Percentiles rank a stretch among this genome's conserved stretches.
Evolutionary conservation across 1,140 invertebrate species (phyloP).

Genomic region (Odontomachus brunneus): DNA sequence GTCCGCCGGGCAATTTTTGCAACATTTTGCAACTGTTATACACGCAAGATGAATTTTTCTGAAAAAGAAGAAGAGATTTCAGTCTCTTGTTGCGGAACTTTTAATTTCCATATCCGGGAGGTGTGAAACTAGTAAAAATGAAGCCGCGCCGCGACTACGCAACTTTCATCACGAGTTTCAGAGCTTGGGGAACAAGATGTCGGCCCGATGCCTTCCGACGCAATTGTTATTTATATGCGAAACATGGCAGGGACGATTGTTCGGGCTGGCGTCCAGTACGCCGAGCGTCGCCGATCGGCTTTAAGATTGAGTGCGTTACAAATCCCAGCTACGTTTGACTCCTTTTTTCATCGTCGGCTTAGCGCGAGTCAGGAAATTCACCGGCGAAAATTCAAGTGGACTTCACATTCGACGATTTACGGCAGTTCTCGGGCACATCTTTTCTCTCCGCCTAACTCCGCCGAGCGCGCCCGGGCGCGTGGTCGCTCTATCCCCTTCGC

Average conservation of each 20-base stretch:
- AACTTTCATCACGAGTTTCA: not conserved
- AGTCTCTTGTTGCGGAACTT: not conserved
- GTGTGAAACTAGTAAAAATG: not conserved
- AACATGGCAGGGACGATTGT: too few species aligned
- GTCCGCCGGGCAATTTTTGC: too few species aligned
- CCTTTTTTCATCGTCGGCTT: constrained; percentile 56
- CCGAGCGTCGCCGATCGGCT: constrained; percentile 47
- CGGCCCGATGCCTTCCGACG: too few species aligned
- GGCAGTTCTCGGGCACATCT: constrained; percentile 64
- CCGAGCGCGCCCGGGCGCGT: not conserved
- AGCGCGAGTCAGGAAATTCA: constrained; percentile 64
- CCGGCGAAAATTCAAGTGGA: constrained; percentile 70
- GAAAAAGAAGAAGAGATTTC: not conserved
- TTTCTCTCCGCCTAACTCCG: constrained; percentile 59
- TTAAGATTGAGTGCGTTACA: constrained; percentile 22
- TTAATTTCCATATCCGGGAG: not conserved
- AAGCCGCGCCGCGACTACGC: not conserved
- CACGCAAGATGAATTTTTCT: not conserved
- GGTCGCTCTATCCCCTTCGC: constrained; percentile 23
- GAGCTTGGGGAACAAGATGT: too few species aligned
- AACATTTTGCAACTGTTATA: not conserved
- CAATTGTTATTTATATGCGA: too few species aligned
- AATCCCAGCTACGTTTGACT: constrained; percentile 62
- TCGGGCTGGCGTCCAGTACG: too few species aligned
- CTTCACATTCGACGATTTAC: constrained; percentile 76